Base-by-base conservation (phyloP, 1,140 invertebrate species). In the Oryzaephilus surinamensis region DNA sequence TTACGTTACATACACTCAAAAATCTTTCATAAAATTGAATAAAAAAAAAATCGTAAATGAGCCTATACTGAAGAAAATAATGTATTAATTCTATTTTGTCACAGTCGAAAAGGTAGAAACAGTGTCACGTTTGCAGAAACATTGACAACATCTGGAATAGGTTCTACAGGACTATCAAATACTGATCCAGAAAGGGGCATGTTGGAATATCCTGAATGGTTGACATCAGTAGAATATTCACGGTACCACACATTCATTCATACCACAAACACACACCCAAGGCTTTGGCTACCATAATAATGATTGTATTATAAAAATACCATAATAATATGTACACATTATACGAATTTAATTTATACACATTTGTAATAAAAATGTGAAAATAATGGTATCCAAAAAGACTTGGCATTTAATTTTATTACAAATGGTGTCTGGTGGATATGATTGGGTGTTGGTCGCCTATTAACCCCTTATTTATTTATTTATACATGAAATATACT, bases 181-280 rank as follows among this genome's bases (percentile, higher is more conserved):
- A 55, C 52, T 24, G 46, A 49, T 28, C 58, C 57, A 6, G 50
- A 52, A 39, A 48, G 54, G 32, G 61, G 61, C 21, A 41, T 63
- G 28, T 38, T 65, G 45, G 48, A 63, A 36, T 65, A 65, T 49
- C 54, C 56, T 39, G 57, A 60, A 42, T 65, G 63, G 63, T 52
- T 65, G 35, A 52, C 33, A 18, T 38, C 52, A 30, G 40, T 50
- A 43, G 46, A 51, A 33, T 64, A 55, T 39, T 64, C 67, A 62
- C 63, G 61, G 48, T 54, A 50, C 47, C 49, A 43, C 10, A 47
- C 45, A 46, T 50, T 47, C 41, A 31, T 39, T 52, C 50, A 49
- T 49, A 49, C 38, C 45, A 48, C 45, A 12, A 24, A 48, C 49
- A 47, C 44, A 35, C 41, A 32, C 14, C 16, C 33, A 28, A 21